Evolutionary conservation across 2,888 invertebrate species (phyloP), one percentile per base, ranked within the genome.

Genomic region (Leptura quadrifasciata): DNA sequence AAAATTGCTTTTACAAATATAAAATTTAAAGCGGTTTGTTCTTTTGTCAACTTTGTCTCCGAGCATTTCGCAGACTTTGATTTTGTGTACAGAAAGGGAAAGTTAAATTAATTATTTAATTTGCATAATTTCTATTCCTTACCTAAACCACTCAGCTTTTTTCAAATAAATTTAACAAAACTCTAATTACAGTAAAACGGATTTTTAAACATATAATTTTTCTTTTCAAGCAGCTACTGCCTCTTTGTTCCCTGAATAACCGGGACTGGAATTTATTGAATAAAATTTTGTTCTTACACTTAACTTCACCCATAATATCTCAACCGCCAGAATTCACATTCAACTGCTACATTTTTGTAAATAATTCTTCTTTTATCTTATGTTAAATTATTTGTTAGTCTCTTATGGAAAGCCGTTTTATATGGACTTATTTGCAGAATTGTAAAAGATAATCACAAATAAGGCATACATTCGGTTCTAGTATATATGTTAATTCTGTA

Each of bases 1-100:
- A 80, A 82, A 82, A 80, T 81, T 79, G 78, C 80, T 81, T 79
- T 77, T 78, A 72, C 68, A 79, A 79, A 80, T 76, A 79, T 76
- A 80, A 79, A 80, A 77, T 76, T 76, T 80, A 78, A 80, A 74
- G 67, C 74, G 75, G 74, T 74, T 79, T 73, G 69, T 77, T 71
- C 75, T 80, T 81, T 81, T 80, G 79, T 77, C 79, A 76, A 78
- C 79, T 76, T 74, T 78, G 61, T 58, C 71, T 69, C 67, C 54
- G 67, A 67, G 74, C 55, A 67, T 55, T 67, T 57, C 63, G 54
- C 68, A 52, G 35, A 61, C 70, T 71, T 74, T 74, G 67, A 74
- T 73, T 76, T 68, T 68, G 63, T 71, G 52, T 75, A 64, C 69
- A 58, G 69, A 69, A 39, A 31, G 69, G 69, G 58, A 69, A 69